Percentiles rank a stretch among this genome's conserved stretches.
Conservation (phyloP, 2,888 invertebrate species). For the Zygogramma bicolorata region DNA sequence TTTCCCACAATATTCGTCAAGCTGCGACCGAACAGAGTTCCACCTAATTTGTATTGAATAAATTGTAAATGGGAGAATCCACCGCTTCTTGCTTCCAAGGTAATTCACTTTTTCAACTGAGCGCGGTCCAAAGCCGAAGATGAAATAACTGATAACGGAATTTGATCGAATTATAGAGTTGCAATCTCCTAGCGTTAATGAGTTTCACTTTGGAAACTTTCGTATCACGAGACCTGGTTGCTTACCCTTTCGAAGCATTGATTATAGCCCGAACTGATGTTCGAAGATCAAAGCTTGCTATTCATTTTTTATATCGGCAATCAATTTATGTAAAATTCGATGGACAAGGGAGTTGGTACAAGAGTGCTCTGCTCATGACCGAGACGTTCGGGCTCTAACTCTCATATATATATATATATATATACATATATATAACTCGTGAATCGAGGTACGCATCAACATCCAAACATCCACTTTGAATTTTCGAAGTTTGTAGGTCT, state of each 20-base stretch:
- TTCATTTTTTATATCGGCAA: neutral
- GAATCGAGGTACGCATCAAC: too few species aligned
- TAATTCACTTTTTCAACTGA: slow-evolving; percentile 14
- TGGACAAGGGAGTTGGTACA: too few species aligned
- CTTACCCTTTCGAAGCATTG: neutral
- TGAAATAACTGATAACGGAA: slow-evolving; percentile 23
- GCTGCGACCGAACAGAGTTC: neutral
- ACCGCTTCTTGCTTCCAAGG: neutral
- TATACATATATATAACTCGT: too few species aligned
- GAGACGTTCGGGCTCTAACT: too few species aligned
- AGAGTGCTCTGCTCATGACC: too few species aligned
- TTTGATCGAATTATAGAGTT: slow-evolving; percentile 17
- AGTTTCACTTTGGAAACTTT: slow-evolving; percentile 15
- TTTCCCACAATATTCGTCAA: neutral
- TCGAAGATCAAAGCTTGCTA: neutral
- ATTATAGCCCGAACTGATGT: neutral
- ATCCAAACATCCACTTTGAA: too few species aligned
- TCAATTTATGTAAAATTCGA: neutral
- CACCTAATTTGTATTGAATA: neutral
- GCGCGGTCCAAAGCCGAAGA: slow-evolving; percentile 8
- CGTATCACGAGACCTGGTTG: neutral
- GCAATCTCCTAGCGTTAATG: slow-evolving; percentile 14
- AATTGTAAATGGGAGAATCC: neutral
- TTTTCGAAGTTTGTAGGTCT: too few species aligned
- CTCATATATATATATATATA: too few species aligned